These are phyloP conservation scores for Charaxes varanes DNA, from an alignment of 1,140 invertebrate species.

Conservation along the genomic window DNA sequence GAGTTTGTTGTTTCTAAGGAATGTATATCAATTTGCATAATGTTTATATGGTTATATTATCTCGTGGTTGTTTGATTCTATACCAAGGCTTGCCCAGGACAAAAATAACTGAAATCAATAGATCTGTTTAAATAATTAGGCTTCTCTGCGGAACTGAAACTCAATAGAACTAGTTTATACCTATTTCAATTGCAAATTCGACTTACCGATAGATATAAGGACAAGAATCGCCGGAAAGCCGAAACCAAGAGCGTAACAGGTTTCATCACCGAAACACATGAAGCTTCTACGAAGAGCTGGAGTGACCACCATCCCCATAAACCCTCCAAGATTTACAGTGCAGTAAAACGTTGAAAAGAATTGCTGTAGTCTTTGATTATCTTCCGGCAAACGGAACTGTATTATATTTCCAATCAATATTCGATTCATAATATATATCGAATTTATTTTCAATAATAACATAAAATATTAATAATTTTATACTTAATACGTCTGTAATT, in stretches of 20 bases:
- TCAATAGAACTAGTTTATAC: too few species aligned
- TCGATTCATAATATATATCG: background rate
- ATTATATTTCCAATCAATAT: conserved; percentile 33
- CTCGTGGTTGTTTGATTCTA: conserved; percentile 79
- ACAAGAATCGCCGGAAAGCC: conserved; percentile 83
- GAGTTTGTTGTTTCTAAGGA: too few species aligned
- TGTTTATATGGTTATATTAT: conserved; percentile 84
- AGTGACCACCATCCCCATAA: conserved; percentile 83
- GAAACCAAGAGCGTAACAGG: conserved; percentile 87
- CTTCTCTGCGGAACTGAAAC: background rate
- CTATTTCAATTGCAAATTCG: too few species aligned
- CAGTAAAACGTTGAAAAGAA: conserved; percentile 90
- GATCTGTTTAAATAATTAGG: conserved; percentile 8
- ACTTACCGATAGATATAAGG: conserved; percentile 77
- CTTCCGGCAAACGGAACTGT: conserved; percentile 80
- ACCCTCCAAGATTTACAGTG: conserved; percentile 85
- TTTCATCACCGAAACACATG: conserved; percentile 82
- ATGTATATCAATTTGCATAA: too few species aligned
- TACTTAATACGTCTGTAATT: too few species aligned
- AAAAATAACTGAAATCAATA: conserved; percentile 78
- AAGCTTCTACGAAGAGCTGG: conserved; percentile 82
- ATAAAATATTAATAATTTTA: too few species aligned
- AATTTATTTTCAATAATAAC: too few species aligned
- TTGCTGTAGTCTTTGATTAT: conserved; percentile 75
- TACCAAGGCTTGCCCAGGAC: conserved; percentile 80